Percentiles rank a stretch among this genome's conserved stretches.
These are phyloP conservation scores for Epinephelus malabaricus DNA, from an alignment of 2,797 vertebrate genomes.

Conservation along the genomic window DNA sequence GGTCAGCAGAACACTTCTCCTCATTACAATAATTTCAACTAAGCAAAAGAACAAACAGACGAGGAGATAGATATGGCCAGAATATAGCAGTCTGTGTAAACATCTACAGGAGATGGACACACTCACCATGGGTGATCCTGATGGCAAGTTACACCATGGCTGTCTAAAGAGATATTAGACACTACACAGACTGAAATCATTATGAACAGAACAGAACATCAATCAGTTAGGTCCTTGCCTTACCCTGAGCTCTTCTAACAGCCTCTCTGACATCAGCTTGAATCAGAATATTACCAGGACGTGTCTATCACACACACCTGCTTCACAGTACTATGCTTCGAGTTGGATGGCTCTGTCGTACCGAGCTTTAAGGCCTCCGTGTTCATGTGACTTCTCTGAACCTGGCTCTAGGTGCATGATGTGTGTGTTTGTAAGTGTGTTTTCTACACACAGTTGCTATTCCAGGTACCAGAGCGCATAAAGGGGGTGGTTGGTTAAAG, in stretches of 20 bases:
- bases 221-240: slow-evolving; percentile 62
- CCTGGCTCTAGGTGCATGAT: slow-evolving; percentile 45
- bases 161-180: slow-evolving; percentile 29
- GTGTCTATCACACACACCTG: slow-evolving; percentile 54
- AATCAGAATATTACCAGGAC: slow-evolving; percentile 43
- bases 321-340: slow-evolving; percentile 45
- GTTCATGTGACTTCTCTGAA: slow-evolving; percentile 54
- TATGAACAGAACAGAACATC: slow-evolving; percentile 54
- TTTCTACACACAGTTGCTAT: slow-evolving; percentile 47
- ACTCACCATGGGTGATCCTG: slow-evolving; percentile 25
- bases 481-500: slow-evolving; percentile 58
- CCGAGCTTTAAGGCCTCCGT: slow-evolving; percentile 76
- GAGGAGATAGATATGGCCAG: slow-evolving; percentile 33
- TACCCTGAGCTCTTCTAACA: slow-evolving; percentile 79
- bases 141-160: slow-evolving; percentile 13
- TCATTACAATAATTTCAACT: slow-evolving; percentile 35
- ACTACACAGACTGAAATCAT: slow-evolving; percentile 58
- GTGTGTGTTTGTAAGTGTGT: slow-evolving; percentile 12
- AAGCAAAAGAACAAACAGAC: slow-evolving; percentile 36
- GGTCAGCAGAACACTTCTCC: slow-evolving; percentile 24
- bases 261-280: slow-evolving; percentile 58
- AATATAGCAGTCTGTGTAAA: slow-evolving; percentile 42
- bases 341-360: slow-evolving; percentile 58
- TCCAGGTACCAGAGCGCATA: slow-evolving; percentile 69
- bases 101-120: slow-evolving; percentile 27